Evolutionary conservation across 2,797 vertebrate species (phyloP), one percentile per base, ranked within the genome.

Genomic region (Cryptoprocta ferox): DNA sequence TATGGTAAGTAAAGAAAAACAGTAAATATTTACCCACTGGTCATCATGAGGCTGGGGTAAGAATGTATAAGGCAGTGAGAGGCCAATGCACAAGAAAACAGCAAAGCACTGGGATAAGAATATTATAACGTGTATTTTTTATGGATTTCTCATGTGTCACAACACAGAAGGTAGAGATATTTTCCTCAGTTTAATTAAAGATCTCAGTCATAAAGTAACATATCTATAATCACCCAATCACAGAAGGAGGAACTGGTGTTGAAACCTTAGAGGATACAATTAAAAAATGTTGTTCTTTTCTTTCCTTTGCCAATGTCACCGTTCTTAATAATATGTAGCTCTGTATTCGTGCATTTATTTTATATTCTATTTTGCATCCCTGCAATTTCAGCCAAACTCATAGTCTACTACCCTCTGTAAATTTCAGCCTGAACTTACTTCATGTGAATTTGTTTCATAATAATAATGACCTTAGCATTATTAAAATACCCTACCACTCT

Each of bases 111-210:
- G 35, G 19, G 19, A 73, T 61, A 80, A 83, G 9, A 53, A 13
- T 71, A 53, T 65, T 63, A 39, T 28, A 50, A 7, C 3, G 18
- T 5, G 39, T 24, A 26, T 2, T 65, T 24, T 48, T 35, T 48
- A 76, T 42, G 1, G 4, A 56, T 14, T 50, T 48, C 28, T 90
- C 68, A 10, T 15, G 15, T 37, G 15, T 61, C 28, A 65, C 5
- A 81, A 45, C 3, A 21, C 5, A 50, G 8, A 88, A 85, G 32
- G 28, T 45, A 82, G 19, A 39, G 2, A 42, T 61, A 68, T 59
- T 93, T 94, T 87, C 30, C n/a, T 75, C 10, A n/a, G 2, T 63
- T 96, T 84, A 53, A 63, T 75, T 84, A 93, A 78, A 61, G 6
- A 1, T 82, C 12, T 56, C 32, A 63, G 5, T 84, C 50, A 75